Evolutionary conservation across 2,888 invertebrate genomes (phyloP).

Genomic region (Dicranocentrus wangi): DNA sequence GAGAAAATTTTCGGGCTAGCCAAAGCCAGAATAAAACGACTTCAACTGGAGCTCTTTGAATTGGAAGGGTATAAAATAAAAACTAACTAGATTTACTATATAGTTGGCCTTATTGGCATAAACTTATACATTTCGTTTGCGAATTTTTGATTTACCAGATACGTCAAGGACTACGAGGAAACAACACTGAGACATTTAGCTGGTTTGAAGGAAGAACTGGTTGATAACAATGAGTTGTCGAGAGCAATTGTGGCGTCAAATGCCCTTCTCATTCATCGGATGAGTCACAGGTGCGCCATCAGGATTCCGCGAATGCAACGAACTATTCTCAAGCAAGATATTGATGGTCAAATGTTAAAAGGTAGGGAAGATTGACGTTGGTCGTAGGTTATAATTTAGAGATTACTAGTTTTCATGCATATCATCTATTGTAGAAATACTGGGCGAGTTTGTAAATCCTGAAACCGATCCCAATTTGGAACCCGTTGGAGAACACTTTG

Average conservation of each 20-base stretch:
- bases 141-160: slow-evolving; percentile 2
- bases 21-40: not conserved
- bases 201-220: not conserved
- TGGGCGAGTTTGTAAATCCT: slow-evolving; percentile 10
- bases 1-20: slow-evolving; percentile 18
- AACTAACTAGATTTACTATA: too few species aligned
- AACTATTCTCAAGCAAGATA: not conserved
- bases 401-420: too few species aligned
- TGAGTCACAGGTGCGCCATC: slow-evolving; percentile 23
- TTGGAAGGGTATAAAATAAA: slow-evolving; percentile 26
- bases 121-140: not conserved
- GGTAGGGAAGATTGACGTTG: slow-evolving; percentile 1
- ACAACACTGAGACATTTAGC: slow-evolving; percentile 10
- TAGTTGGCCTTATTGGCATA: not conserved
- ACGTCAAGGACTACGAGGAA: slow-evolving; percentile 33
- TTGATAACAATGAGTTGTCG: not conserved
- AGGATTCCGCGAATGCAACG: slow-evolving; percentile 13
- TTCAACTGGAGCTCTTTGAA: slow-evolving; percentile 14
- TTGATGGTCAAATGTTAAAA: not conserved
- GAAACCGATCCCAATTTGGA: slow-evolving; percentile 11
- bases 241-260: slow-evolving; percentile 33
- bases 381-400: too few species aligned
- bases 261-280: slow-evolving; percentile 27
- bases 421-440: too few species aligned
- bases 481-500: not conserved